Conservation (phyloP, 2,888 invertebrate genomes). For the Mythimna loreyi region DNA sequence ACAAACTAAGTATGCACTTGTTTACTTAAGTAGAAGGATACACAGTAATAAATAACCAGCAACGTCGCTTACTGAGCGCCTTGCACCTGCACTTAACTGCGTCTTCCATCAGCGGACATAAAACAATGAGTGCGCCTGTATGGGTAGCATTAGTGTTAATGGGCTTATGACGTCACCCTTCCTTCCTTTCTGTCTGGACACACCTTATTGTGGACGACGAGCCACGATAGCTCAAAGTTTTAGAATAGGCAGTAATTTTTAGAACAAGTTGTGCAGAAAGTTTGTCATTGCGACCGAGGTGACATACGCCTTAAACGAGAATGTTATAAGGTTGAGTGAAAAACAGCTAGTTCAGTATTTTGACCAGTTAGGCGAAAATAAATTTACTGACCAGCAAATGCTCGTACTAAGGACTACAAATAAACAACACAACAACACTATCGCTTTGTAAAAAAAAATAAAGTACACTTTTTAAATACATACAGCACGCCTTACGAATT, state of each 20-base stretch:
- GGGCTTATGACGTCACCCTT: conserved; percentile 82
- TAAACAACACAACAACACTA: too few relatives aligned
- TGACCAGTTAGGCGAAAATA: too few relatives aligned
- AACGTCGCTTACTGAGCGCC: conserved; percentile 25
- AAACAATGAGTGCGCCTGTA: conserved; percentile 70
- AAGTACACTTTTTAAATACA: too few relatives aligned
- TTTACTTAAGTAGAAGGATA: conserved; percentile 2
- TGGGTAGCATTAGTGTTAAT: conserved; percentile 80
- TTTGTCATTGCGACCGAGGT: too few relatives aligned
- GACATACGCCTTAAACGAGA: too few relatives aligned
- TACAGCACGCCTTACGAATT: too few relatives aligned
- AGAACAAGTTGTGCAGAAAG: too few relatives aligned
- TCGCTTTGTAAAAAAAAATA: too few relatives aligned
- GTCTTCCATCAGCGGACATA: conserved; percentile 62
- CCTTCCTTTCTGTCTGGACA: conserved; percentile 75
- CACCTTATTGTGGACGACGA: conserved; percentile 62
- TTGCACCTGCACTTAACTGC: conserved; percentile 56
- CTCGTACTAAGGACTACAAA: too few relatives aligned
- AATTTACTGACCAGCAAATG: too few relatives aligned
- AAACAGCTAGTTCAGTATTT: too few relatives aligned
- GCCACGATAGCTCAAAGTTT: conserved; percentile 48
- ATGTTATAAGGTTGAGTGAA: too few relatives aligned
- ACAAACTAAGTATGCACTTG: neutral
- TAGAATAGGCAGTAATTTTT: neutral
- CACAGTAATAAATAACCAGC: conserved; percentile 29